A percentile compares a stretch with the other conserved stretches of the same genome.
Evolutionary conservation across 2,888 invertebrate genomes (phyloP).

Genomic region (Tiliacea aurago): DNA sequence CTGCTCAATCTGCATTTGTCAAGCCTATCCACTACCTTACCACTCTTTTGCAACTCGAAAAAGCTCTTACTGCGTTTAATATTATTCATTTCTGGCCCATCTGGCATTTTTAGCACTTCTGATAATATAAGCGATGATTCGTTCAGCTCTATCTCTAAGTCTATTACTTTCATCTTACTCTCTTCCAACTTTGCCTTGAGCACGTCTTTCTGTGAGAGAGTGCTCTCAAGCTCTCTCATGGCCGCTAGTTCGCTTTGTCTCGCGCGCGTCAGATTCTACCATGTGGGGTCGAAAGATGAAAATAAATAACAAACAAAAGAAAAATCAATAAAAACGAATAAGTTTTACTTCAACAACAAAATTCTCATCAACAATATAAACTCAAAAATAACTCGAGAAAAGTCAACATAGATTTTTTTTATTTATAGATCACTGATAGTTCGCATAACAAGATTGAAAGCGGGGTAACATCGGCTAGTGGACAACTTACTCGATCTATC

Average conservation of each 20-base stretch:
- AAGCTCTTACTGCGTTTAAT: constrained; percentile 87
- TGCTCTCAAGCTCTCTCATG: constrained; percentile 80
- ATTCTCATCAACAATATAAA: constrained; percentile 82
- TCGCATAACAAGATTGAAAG: constrained; percentile 87
- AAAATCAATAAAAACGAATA: constrained; percentile 77
- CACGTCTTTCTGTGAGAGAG: constrained; percentile 80
- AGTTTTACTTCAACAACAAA: constrained; percentile 84
- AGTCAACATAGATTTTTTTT: constrained; percentile 81
- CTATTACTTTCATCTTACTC: constrained; percentile 85
- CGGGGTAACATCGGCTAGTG: constrained; percentile 88
- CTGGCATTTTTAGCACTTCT: constrained; percentile 87
- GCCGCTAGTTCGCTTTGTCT: constrained; percentile 83
- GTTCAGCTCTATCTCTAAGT: constrained; percentile 89
- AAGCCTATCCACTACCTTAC: constrained; percentile 91
- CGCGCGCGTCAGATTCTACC: constrained; percentile 84
- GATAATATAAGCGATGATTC: constrained; percentile 89
- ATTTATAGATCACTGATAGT: constrained; percentile 80
- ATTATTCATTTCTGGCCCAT: constrained; percentile 79
- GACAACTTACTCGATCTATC: constrained; percentile 88
- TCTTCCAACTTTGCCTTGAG: constrained; percentile 83
- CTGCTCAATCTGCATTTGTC: constrained; percentile 88
- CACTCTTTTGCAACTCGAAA: constrained; percentile 89
- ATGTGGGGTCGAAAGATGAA: constrained; percentile 81
- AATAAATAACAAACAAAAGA: constrained; percentile 76
- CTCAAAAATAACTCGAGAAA: constrained; percentile 83